Evolutionary conservation across 2,113 vertebrate genomes (phyloP).

Genomic region (Malurus alboscapulatus): DNA sequence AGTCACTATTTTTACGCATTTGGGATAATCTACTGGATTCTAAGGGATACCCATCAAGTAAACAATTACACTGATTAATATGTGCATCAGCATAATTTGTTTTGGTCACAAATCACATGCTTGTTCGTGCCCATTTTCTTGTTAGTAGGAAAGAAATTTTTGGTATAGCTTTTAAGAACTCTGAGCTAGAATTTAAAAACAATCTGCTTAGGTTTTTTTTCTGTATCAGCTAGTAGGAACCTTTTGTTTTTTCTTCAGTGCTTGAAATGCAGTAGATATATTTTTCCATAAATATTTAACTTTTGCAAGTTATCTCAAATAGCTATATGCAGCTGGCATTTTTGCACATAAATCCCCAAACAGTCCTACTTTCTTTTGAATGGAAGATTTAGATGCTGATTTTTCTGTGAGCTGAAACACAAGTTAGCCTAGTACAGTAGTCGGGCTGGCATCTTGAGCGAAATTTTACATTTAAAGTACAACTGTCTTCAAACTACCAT

Average conservation of each 20-base stretch:
- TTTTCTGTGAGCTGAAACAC: background rate
- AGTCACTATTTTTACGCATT: background rate
- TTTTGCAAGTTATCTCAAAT: background rate
- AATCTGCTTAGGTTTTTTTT: background rate
- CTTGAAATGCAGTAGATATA: background rate
- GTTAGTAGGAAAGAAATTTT: background rate
- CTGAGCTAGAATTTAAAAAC: background rate
- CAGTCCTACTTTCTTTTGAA: background rate
- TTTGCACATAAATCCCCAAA: background rate
- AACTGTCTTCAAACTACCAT: background rate
- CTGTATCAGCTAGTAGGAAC: background rate
- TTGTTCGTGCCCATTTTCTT: background rate
- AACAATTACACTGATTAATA: background rate
- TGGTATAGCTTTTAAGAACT: background rate
- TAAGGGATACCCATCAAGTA: background rate
- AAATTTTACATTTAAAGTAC: background rate
- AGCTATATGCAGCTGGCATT: background rate
- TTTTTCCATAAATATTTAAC: background rate
- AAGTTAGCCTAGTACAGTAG: background rate
- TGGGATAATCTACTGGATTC: background rate
- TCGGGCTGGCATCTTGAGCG: background rate
- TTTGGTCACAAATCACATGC: background rate
- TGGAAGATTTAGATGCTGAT: background rate
- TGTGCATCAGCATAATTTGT: rapidly evolving
- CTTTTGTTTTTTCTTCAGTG: background rate